These are phyloP conservation scores for Myrmophylax atrothorax DNA, from an alignment of 2,113 vertebrate genomes.

Conservation along the genomic window DNA sequence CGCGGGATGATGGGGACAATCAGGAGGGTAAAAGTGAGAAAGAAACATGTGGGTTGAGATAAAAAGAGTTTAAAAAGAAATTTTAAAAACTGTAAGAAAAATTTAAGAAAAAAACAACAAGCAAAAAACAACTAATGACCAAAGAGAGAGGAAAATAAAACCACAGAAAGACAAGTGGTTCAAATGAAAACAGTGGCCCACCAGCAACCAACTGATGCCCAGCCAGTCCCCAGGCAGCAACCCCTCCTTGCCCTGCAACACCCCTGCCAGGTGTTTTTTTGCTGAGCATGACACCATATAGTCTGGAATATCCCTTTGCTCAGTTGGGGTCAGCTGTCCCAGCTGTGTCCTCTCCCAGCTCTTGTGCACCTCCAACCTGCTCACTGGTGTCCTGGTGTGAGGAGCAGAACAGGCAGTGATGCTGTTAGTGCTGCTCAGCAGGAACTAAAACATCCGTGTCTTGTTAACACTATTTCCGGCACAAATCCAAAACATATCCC, in stretches of 20 bases:
- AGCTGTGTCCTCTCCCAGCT: neutral
- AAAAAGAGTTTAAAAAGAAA: neutral
- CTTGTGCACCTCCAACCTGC: neutral
- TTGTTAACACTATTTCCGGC: neutral
- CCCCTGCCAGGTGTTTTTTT: neutral
- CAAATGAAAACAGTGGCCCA: neutral
- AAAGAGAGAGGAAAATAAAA: neutral
- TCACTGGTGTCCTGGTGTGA: neutral
- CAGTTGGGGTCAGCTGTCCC: neutral
- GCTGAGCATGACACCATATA: neutral
- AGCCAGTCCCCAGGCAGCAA: neutral
- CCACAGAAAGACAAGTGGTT: neutral
- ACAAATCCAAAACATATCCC: neutral
- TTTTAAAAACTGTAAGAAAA: neutral
- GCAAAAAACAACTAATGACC: neutral
- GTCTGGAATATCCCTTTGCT: neutral
- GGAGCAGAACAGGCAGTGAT: neutral
- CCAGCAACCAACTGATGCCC: neutral
- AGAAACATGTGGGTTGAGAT: neutral
- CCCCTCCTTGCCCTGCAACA: neutral
- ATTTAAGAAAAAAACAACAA: neutral
- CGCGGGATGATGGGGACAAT: rapidly evolving
- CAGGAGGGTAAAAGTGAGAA: neutral
- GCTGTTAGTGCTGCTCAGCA: neutral
- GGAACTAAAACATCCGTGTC: rapidly evolving